A percentile compares a stretch with the other conserved stretches of the same genome.
phyloP scores from a whole-genome alignment of 2,113 vertebrate genomes.

The Hydrolagus affinis region DNA sequence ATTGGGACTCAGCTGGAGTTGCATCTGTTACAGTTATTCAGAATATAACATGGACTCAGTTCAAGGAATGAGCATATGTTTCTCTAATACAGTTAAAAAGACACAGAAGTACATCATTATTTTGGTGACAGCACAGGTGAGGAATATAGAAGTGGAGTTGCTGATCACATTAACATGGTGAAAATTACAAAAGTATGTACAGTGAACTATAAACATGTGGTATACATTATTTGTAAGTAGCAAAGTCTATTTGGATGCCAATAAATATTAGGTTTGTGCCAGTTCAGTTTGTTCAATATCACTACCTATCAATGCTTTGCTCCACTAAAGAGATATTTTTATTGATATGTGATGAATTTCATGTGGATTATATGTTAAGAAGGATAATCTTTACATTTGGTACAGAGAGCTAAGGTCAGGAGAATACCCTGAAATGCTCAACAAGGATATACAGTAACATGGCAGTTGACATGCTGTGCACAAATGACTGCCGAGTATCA shows the following conservation, averaged over 20 bases:
- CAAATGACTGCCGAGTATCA: too few species aligned
- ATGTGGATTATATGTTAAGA: too few species aligned
- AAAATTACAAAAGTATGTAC: neutral
- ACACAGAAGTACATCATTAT: neutral
- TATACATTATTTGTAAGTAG: neutral
- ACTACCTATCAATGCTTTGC: too few species aligned
- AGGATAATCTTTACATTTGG: too few species aligned
- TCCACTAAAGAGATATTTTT: too few species aligned
- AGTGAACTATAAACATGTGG: neutral
- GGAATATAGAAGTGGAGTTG: too few species aligned
- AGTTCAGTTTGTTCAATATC: neutral
- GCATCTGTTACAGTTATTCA: conserved; percentile 22
- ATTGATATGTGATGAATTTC: too few species aligned
- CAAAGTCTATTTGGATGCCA: neutral
- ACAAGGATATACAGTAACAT: too few species aligned
- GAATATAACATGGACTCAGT: neutral
- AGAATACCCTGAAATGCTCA: too few species aligned
- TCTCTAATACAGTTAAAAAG: neutral
- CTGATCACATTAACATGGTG: neutral
- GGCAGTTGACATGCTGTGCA: too few species aligned
- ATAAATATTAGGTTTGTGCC: neutral
- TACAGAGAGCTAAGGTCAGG: too few species aligned
- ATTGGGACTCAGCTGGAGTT: neutral
- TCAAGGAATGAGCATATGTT: conserved; percentile 1
- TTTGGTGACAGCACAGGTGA: neutral